Base-by-base conservation (phyloP, 2,113 vertebrate species). In the Solea solea region DNA sequence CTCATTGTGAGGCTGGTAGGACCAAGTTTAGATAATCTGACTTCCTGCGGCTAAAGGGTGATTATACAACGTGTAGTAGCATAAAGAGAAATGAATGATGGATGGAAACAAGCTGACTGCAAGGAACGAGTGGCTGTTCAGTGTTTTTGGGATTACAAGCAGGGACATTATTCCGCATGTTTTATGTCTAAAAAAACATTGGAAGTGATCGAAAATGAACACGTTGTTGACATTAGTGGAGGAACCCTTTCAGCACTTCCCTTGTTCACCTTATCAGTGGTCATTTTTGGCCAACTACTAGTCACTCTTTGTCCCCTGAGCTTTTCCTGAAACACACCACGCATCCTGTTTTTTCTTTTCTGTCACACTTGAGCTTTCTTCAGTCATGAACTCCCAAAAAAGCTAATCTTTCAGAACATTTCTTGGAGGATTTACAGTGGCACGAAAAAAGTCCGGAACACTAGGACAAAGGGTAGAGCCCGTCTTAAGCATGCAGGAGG, bases 281-380 rank as follows among this genome's bases (percentile, higher is more conserved):
- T 64, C 49, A n/a, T 34, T 62, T 51, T n/a, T 44, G 2, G 27
- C 61, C 46, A 13, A 12, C 28, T 9, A 8, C 53, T 44, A 52
- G 21, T 67, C 63, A 63, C 68, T 45, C 57, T 60, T 69, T 76
- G 50, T 88, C 62, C 52, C 21, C 41, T 45, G 48, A 40, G 16
- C 73, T 61, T 63, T 63, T 76, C 51, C 74, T 66, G 65, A 52
- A 60, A 79, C 62, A 60, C 60, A 13, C 28, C 55, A 60, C 55
- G 46, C 74, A 65, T 82, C 83, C 85, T 86, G 81, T 87, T 82
- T 87, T 82, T 82, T 66, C 41, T 34, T 82, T 51, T 52, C 51
- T 21, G 21, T 51, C 51, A 61, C 34, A 49, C 39, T 68, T 49
- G 21, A 11, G 60, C 48, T 58, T 3, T 34, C 5, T 34, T 34